Percentiles rank a stretch among this genome's conserved stretches.
phyloP scores from a whole-genome alignment of 2,113 vertebrate genomes.

The Collichthys lucidus region DNA sequence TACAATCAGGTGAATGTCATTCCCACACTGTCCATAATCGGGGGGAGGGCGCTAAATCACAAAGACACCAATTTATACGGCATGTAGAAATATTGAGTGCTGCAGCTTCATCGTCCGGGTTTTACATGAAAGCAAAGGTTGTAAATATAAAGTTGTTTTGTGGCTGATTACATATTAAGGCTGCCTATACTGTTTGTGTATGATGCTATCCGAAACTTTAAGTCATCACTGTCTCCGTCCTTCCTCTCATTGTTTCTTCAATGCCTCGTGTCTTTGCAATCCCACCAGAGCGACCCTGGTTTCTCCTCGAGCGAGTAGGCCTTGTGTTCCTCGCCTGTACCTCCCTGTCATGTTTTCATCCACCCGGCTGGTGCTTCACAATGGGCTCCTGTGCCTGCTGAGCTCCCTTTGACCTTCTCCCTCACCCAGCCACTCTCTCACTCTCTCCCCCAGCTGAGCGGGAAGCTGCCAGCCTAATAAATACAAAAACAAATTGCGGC shows the following conservation, averaged over 20 bases:
- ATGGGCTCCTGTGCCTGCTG: constrained; percentile 69
- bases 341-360: constrained; percentile 63
- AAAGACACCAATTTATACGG: too few species aligned
- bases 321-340: constrained; percentile 33
- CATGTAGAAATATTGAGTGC: neutral
- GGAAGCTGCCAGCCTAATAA: constrained; percentile 75
- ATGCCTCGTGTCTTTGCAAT: constrained; percentile 37
- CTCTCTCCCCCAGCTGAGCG: constrained; percentile 42
- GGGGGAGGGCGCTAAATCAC: too few species aligned
- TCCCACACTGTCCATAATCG: too few species aligned
- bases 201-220: constrained; percentile 8
- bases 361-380: constrained; percentile 67
- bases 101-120: neutral
- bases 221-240: constrained; percentile 39
- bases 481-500: constrained; percentile 85
- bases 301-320: constrained; percentile 30
- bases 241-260: constrained; percentile 30
- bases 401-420: constrained; percentile 75
- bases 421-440: constrained; percentile 38
- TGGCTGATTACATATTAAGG: neutral
- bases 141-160: neutral
- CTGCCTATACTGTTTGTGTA: too few species aligned
- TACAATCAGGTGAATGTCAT: too few species aligned
- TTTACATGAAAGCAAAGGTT: neutral
- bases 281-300: constrained; percentile 52